Base-by-base conservation (phyloP, 2,113 vertebrate genomes). In the Sylvietta virens region DNA sequence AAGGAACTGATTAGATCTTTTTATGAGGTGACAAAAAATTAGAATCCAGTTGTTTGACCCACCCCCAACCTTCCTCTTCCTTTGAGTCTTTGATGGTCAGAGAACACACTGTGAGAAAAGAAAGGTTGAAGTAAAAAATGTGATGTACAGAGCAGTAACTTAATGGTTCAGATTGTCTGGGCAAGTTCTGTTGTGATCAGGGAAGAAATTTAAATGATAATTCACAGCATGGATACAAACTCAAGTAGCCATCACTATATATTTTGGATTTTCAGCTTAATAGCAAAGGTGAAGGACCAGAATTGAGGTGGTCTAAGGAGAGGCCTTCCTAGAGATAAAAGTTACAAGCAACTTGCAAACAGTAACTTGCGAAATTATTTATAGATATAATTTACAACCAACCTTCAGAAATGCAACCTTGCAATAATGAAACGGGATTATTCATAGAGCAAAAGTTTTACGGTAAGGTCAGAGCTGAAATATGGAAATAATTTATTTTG, bases 341-440 rank as follows among this genome's bases (percentile, higher is more conserved):
- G 73, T 86, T 80, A 69, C 51, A 48, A 84, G 61, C 28, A 91
- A 69, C 84, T 79, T 87, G 58, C 69, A 90, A 91, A 94, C 50
- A 73, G 93, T 67, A 94, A 62, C 58, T 83, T 57, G 72, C 1
- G 2, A 93, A 86, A 78, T 94, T 94, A 90, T 90, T 96, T 96
- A 88, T 92, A 17, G 86, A 21, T 84, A n/a, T 86, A 92, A 96
- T 94, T 96, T 96, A 96, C 91, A 84, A 81, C 95, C 67, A 86
- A 78, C 88, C 90, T 96, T 95, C 92, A 94, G 76, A 92, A 96
- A 96, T 93, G 92, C 88, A 92, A 74, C 92, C 94, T 93, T 92
- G 85, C 92, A 86, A 47, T 88, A 95, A 86, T 81, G 88, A 94
- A 96, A 93, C 73, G 51, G 72, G 81, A 95, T 95, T 95, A 94